Evolutionary conservation across 2,113 vertebrate species (phyloP).

Genomic region (Pseudorectes ferrugineus): DNA sequence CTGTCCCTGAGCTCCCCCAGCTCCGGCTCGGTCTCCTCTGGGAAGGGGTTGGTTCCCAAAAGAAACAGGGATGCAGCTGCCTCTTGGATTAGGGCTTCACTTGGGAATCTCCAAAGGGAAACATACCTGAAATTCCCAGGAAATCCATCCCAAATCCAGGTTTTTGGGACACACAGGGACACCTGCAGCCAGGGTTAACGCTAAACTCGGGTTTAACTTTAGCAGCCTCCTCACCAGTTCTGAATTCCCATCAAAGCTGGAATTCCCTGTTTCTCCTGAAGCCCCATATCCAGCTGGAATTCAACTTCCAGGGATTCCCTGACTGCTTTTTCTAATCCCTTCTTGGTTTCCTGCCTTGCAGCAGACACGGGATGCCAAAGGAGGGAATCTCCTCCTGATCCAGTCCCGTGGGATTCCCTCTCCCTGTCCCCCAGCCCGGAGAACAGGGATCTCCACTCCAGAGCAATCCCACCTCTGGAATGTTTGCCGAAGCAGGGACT

Average conservation of each 20-base stretch:
- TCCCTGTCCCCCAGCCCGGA: fast-evolving
- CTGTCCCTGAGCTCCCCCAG: neutral
- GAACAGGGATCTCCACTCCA: neutral
- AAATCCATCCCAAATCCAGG: fast-evolving
- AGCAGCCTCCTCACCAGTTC: neutral
- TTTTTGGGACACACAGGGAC: neutral
- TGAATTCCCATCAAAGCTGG: neutral
- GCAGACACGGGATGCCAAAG: neutral
- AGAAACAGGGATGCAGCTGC: neutral
- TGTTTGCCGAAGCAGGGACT: neutral
- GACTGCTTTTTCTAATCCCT: neutral
- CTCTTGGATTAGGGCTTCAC: neutral
- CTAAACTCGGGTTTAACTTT: fast-evolving
- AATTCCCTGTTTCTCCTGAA: neutral
- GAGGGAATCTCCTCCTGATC: neutral
- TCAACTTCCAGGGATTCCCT: neutral
- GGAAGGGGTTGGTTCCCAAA: neutral
- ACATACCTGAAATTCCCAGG: neutral
- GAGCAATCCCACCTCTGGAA: neutral
- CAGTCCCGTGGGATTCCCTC: fast-evolving
- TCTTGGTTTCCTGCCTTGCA: neutral
- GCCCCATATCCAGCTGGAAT: neutral
- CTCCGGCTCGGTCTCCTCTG: fast-evolving
- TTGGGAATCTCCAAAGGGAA: neutral
- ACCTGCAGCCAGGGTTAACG: no score